Evolutionary conservation across 2,888 invertebrate genomes (phyloP), one percentile per base, ranked within the genome.

Genomic region (Gryllus longicercus): DNA sequence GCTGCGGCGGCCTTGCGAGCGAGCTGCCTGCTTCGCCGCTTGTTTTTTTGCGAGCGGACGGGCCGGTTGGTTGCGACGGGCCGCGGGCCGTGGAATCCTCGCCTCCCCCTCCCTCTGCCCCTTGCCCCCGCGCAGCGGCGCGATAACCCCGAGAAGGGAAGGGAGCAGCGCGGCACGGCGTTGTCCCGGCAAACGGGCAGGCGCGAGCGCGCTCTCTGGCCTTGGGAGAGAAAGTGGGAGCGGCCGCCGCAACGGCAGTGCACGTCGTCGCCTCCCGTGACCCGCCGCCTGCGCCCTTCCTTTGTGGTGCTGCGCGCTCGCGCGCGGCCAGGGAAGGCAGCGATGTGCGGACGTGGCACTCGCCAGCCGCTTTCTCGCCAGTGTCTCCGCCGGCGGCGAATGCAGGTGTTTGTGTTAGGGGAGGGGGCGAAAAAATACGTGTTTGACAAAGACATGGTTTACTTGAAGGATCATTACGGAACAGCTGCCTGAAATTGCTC

Each of bases 11-110:
- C 63, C 16, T 14, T n/a, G n/a, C 16, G 63, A 63, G 63, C 63
- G 63, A 63, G 63, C 63, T 63, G 63, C 63, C n/a, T 14, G 14
- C 63, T 5, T 63, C n/a, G 63, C 63, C 63, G 16, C 4, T 63
- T 63, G 3, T 63, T 63, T 63, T 63, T 63, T 63, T 63, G 63
- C 63, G 63, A 14, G 63, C 63, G 63, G 63, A n/a, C 63, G 63
- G 63, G 63, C n/a, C n/a, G 63, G 16, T 63, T n/a, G 63, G 16
- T 14, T 63, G 63, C 63, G 63, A n/a, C 63, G 63, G 63, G 63
- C 63, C 63, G 63, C 63, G 63, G 63, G 63, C 63, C 63, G 63
- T 63, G 63, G 63, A 63, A 63, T 63, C 63, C 63, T 63, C 8
- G n/a, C 63, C 63, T n/a, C 16, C 63, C 63, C 63, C 8, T 11